Evolutionary conservation across 1,140 invertebrate genomes (phyloP).

Genomic region (Hylaeus volcanicus): DNA sequence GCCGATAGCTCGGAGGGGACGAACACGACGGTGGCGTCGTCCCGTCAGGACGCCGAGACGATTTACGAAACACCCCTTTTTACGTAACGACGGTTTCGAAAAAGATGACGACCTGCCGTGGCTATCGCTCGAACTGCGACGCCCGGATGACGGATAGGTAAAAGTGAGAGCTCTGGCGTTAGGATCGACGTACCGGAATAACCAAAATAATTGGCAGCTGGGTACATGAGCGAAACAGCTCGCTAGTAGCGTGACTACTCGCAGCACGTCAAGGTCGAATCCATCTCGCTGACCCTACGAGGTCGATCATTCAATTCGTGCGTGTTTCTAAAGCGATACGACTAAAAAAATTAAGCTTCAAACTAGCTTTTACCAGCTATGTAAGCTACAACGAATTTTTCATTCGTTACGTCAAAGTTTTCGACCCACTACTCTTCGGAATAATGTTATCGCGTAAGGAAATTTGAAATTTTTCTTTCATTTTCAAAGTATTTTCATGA

Average conservation of each 20-base stretch:
- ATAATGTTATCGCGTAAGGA: too few species aligned
- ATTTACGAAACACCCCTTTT: slow-evolving; percentile 56
- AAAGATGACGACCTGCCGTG: neutral
- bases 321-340: too few species aligned
- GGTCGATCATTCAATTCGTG: slow-evolving; percentile 2
- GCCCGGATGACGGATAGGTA: slow-evolving; percentile 43
- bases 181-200: slow-evolving; percentile 63
- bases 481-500: too few species aligned
- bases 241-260: neutral
- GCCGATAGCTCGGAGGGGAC: neutral
- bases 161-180: slow-evolving; percentile 54
- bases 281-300: slow-evolving; percentile 1
- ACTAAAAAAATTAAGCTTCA: too few species aligned
- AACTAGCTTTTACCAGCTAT: too few species aligned
- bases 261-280: slow-evolving; percentile 43
- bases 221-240: neutral
- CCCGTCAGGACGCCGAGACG: slow-evolving; percentile 40
- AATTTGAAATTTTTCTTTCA: too few species aligned
- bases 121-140: slow-evolving; percentile 11
- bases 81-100: slow-evolving; percentile 44
- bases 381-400: too few species aligned
- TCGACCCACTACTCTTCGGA: too few species aligned
- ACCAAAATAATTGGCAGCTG: slow-evolving; percentile 70
- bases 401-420: too few species aligned
- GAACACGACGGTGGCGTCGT: neutral